Percentiles rank a stretch among this genome's conserved stretches.
These are phyloP conservation scores for Neotoma lepida DNA, from an alignment of 2,113 vertebrate genomes.

Conservation along the genomic window DNA sequence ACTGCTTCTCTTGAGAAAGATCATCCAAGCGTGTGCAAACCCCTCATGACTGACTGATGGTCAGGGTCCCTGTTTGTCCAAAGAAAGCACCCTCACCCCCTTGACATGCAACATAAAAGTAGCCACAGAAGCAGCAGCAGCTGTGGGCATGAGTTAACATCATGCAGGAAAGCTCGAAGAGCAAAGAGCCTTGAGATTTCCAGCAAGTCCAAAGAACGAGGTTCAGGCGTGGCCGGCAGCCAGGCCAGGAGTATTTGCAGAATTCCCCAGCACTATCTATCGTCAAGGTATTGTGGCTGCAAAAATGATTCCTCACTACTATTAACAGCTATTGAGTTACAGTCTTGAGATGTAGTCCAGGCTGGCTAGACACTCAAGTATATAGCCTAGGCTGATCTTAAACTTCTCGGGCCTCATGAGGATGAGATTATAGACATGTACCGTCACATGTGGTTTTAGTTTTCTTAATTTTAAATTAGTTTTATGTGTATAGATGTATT, in stretches of 20 bases:
- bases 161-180: not conserved
- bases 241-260: not conserved
- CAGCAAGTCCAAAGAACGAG: not conserved
- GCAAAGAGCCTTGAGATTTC: not conserved
- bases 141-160: not conserved
- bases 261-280: not conserved
- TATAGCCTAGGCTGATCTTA: not conserved
- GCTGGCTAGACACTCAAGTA: not conserved
- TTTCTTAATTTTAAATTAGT: not conserved
- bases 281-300: not conserved
- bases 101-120: not conserved
- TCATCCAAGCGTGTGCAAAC: not conserved
- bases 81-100: not conserved
- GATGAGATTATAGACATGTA: not conserved
- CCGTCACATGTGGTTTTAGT: not conserved
- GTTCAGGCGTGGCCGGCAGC: not conserved
- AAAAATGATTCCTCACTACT: not conserved
- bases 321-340: not conserved
- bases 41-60: not conserved
- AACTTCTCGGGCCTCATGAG: not conserved
- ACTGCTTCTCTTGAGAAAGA: not conserved
- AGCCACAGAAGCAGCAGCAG: not conserved
- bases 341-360: not conserved
- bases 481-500: not conserved
- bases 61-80: not conserved